Conservation (phyloP, 1,140 invertebrate genomes). For the Pachypsylla venusta region DNA sequence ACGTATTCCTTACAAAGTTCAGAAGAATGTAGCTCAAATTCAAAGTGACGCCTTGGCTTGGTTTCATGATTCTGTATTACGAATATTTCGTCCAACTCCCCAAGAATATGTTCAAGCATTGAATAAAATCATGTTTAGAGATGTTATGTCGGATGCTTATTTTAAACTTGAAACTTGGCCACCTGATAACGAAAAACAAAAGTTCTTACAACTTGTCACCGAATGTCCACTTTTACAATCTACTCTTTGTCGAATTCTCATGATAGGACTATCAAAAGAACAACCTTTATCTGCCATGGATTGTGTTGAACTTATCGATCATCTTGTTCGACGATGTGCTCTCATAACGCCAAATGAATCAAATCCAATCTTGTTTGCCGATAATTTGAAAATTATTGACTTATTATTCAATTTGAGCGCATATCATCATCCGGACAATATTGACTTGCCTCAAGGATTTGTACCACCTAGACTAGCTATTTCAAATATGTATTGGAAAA, state of each 20-base stretch:
- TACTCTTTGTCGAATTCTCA: constrained; percentile 21
- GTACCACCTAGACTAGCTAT: constrained; percentile 79
- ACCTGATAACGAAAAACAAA: constrained; percentile 61
- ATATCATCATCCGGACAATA: constrained; percentile 87
- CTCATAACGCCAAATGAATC: constrained; percentile 43
- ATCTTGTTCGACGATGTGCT: constrained; percentile 68
- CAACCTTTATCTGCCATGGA: constrained; percentile 65
- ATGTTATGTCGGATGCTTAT: constrained; percentile 62
- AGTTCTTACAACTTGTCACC: constrained; percentile 63
- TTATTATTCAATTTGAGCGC: constrained; percentile 77
- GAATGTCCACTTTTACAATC: constrained; percentile 43
- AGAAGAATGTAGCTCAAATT: constrained; percentile 34
- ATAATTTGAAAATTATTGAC: constrained; percentile 75
- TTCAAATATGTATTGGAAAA: constrained; percentile 78
- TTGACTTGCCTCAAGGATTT: constrained; percentile 68
- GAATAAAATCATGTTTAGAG: constrained; percentile 69
- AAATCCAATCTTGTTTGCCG: constrained; percentile 37
- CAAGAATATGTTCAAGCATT: constrained; percentile 62
- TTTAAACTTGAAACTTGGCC: constrained; percentile 91
- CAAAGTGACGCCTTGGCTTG: constrained; percentile 69
- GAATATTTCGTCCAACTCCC: constrained; percentile 52
- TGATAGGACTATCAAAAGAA: constrained; percentile 38
- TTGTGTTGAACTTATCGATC: constrained; percentile 68
- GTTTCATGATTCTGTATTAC: constrained; percentile 64
- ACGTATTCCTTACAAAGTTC: not conserved